Base-by-base conservation (phyloP, 2,113 vertebrate genomes). In the Orthonyx spaldingii region DNA sequence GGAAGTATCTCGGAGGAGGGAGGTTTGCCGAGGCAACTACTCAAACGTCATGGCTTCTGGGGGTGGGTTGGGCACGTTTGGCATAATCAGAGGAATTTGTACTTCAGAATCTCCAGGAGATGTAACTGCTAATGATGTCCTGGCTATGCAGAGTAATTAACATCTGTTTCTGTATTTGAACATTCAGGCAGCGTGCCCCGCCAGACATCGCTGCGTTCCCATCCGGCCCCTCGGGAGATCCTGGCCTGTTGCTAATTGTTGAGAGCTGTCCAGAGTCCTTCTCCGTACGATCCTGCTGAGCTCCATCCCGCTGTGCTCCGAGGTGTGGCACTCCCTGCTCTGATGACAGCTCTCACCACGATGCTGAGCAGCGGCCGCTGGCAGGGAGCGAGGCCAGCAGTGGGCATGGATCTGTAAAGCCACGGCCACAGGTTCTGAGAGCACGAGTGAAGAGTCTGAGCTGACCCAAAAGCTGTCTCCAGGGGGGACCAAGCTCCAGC, bases 91-190 rank as follows among this genome's bases (percentile, higher is more conserved):
- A 91, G 75, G 57, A 49, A 50, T 83, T 18, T 74, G 35, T 79
- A 41, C 63, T 90, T 76, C 8, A 57, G 72, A 63, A 24, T 92
- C 71, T 85, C 70, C 71, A 75, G 93, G 41, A 35, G 75, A 22
- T 90, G 82, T 87, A 85, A n/a, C 53, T 88, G 91, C 91, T 95
- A 70, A 81, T 6, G 56, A 77, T 74, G 85, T 57, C 76, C 75
- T 71, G 82, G 79, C 71, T 44, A 15, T 11, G 63, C 4, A 1
- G 52, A 24, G 85, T 89, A 86, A 93, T 92, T 80, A 93, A 87
- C 75, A 75, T 76, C 90, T 96, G 75, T 93, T 88, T 81, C 83
- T 94, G 82, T 94, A 26, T 93, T 93, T 93, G 75, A 91, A 83
- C 79, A 90, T 56, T 46, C 82, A 83, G 92, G 94, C 82, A 52